Evolutionary conservation across 2,888 invertebrate genomes (phyloP), one percentile per base, ranked within the genome.

Genomic region (Noctua comes): DNA sequence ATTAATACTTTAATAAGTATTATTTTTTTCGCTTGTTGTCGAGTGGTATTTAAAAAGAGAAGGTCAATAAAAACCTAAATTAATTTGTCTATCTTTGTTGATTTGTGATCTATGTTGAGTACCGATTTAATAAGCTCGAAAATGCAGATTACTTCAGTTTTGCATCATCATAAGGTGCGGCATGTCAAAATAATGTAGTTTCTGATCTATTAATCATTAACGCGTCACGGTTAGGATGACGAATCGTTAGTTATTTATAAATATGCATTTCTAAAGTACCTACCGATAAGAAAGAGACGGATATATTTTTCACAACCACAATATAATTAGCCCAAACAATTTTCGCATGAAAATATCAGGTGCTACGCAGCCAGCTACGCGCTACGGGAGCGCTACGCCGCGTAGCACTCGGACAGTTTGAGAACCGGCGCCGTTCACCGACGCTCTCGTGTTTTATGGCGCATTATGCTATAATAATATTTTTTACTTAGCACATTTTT

Each of bases 401-500:
- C 89, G 90, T 86, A 80, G 80, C 79, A 71, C 73, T 21, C 59
- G 59, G 54, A 91, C 82, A 93, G 90, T 94, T 96, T 96, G 95
- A 92, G 95, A 94, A 93, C 71, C 95, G 82, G 88, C 83, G 83
- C 84, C 88, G 71, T 68, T 83, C 88, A 89, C 91, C 91, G 91
- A 91, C 91, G 91, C 91, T 92, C 91, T 88, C 74, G 95, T 96
- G 95, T 96, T 96, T 96, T 96, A 97, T 96, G 95, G 95, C 94
- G 91, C 94, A 96, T 96, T 95, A 96, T 95, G 93, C 93, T 93
- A 94, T 95, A 96, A 96, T 96, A 95, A 96, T 96, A 96, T 96
- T 96, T 96, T 96, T 96, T 96, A 96, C 96, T 96, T 96, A 96
- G 96, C 96, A 96, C 96, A 95, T 95, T 94, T 94, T 94, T 93